phyloP scores from a whole-genome alignment of 2,888 invertebrate species.

The Sphaerophoria taeniata region DNA sequence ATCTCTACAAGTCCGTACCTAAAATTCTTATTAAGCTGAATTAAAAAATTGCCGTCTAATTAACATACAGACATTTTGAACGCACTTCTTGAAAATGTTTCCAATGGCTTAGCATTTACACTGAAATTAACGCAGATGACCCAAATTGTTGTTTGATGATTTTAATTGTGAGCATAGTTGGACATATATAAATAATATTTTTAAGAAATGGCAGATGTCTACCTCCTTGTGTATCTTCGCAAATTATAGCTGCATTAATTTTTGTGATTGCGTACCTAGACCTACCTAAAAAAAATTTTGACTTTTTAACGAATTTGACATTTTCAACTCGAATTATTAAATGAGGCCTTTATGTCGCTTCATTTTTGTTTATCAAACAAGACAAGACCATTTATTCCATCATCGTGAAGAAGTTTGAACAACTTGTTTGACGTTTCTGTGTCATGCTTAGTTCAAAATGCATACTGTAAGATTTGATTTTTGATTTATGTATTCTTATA shows the following conservation, averaged over 20 bases:
- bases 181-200: not conserved
- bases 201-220: not conserved
- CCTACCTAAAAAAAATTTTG: constrained; percentile 2
- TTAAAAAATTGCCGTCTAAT: too few relatives aligned
- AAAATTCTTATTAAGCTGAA: too few relatives aligned
- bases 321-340: constrained; percentile 15
- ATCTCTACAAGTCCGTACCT: too few relatives aligned
- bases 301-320: constrained; percentile 12
- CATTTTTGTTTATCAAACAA: not conserved
- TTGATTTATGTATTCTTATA: too few relatives aligned
- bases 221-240: not conserved
- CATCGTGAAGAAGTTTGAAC: not conserved
- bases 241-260: not conserved
- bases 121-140: too few relatives aligned
- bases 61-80: too few relatives aligned
- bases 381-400: not conserved
- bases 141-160: too few relatives aligned
- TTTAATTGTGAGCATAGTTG: not conserved
- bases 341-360: not conserved
- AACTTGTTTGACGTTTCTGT: constrained; percentile 22
- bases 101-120: too few relatives aligned
- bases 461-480: too few relatives aligned
- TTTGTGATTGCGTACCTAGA: not conserved
- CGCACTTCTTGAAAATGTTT: too few relatives aligned
- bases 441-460: not conserved